Conservation (phyloP, 2,113 vertebrate genomes). For the Acrocephalus arundinaceus region DNA sequence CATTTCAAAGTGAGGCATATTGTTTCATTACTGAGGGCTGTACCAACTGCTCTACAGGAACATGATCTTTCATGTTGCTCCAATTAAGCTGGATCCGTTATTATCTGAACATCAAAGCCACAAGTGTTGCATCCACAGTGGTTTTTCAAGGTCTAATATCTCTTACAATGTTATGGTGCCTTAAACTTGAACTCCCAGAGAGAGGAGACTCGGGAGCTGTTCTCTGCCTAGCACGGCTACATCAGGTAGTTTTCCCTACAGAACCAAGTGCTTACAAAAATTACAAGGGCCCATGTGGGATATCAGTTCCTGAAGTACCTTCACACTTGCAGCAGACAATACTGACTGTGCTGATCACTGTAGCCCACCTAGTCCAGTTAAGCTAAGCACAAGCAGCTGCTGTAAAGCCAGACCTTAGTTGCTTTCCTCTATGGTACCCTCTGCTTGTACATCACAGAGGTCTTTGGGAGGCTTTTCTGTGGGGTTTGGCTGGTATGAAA, state of each 20-base stretch:
- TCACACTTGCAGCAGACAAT: background rate
- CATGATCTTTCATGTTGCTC: conserved; percentile 3
- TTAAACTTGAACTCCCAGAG: background rate
- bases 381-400: background rate
- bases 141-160: background rate
- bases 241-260: background rate
- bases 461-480: background rate
- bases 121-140: background rate
- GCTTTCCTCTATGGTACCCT: background rate
- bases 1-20: background rate
- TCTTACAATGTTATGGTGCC: background rate
- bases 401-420: background rate
- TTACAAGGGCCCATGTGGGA: background rate
- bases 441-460: background rate
- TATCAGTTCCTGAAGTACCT: background rate
- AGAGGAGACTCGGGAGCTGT: background rate
- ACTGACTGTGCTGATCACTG: background rate
- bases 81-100: background rate
- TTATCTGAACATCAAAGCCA: conserved; percentile 40
- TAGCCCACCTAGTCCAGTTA: rapidly evolving
- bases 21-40: background rate
- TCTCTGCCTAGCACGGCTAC: rapidly evolving
- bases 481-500: background rate
- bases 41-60: conserved; percentile 14
- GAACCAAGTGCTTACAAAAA: background rate